Base-by-base conservation (phyloP, 2,888 invertebrate genomes). In the Thalpophila matura region DNA sequence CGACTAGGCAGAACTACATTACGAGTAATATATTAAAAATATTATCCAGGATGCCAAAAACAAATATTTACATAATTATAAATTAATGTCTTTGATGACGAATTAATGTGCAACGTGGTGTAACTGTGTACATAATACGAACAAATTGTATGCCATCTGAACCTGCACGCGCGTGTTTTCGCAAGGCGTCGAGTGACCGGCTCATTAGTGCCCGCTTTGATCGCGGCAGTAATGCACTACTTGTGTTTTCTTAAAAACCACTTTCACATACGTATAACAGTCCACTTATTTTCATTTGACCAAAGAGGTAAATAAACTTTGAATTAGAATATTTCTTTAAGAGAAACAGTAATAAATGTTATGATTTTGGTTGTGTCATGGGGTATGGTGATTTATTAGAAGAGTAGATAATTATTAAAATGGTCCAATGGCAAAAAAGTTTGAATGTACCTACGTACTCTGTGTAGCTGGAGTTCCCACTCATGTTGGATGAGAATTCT, bases 131-230 rank as follows among this genome's bases (percentile, higher is more conserved):
- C 45, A 49, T 50, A 57, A 53, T 33, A 31, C 43, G 14, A 49
- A 58, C 61, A 66, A 71, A 77, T 64, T 55, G 51, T 46, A 53
- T 40, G 50, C n/a, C 55, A 29, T 46, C 31, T 27, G n/a, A 38
- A 26, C 24, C 7, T 31, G 63, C 63, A 18, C 18, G 18, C 46
- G 43, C 9, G 10, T 56, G 55, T 76, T 57, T 71, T 57, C 27
- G 72, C 77, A 16, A 22, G 71, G 71, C 65, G 57, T 35, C n/a
- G 51, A 66, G 59, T 7, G 26, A 26, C 38, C 55, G 72, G 71
- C 82, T 84, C 84, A 84, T 85, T 85, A 85, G 75, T 65, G 73
- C 69, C 38, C 56, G 66, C 85, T 84, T 83, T 82, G 83, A 81
- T 72, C 79, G 67, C 57, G 22, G 55, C 42, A 37, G 67, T 81